Evolutionary conservation across 2,797 vertebrate genomes (phyloP).

Genomic region (Catamblyrhynchus diadema): DNA sequence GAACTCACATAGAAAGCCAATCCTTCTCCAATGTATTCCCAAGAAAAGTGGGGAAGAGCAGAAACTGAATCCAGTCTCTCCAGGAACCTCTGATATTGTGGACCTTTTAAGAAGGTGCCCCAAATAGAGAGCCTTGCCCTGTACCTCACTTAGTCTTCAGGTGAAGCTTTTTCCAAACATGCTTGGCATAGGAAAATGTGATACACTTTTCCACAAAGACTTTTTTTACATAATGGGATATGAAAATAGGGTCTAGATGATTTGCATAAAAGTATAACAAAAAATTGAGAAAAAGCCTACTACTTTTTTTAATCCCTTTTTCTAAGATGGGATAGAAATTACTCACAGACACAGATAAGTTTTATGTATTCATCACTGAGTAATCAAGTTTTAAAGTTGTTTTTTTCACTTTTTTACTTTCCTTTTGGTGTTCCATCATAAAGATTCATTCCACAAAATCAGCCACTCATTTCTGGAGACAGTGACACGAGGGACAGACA

Average conservation of each 20-base stretch:
- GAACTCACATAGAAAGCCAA: background rate
- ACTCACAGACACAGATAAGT: no score
- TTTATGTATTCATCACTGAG: background rate
- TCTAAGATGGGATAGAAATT: background rate
- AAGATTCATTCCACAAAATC: background rate
- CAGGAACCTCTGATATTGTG: background rate
- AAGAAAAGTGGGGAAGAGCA: background rate
- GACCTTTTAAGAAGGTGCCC: background rate
- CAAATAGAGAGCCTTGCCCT: background rate
- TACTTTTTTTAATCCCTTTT: background rate
- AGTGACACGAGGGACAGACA: background rate
- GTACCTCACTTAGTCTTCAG: background rate
- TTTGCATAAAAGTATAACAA: background rate
- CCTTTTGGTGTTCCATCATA: rapidly evolving
- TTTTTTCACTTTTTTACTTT: background rate
- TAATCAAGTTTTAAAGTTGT: background rate
- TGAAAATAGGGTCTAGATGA: background rate
- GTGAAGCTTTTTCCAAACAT: background rate
- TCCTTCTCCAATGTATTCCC: background rate
- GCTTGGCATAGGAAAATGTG: background rate
- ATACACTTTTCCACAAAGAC: background rate
- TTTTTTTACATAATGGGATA: background rate
- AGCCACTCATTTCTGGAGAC: background rate
- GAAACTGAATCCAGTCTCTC: background rate
- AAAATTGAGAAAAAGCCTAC: background rate